A percentile compares a stretch with the other conserved stretches of the same genome.
Conservation (phyloP, 2,797 vertebrate genomes). For the Xerus rutilus region DNA sequence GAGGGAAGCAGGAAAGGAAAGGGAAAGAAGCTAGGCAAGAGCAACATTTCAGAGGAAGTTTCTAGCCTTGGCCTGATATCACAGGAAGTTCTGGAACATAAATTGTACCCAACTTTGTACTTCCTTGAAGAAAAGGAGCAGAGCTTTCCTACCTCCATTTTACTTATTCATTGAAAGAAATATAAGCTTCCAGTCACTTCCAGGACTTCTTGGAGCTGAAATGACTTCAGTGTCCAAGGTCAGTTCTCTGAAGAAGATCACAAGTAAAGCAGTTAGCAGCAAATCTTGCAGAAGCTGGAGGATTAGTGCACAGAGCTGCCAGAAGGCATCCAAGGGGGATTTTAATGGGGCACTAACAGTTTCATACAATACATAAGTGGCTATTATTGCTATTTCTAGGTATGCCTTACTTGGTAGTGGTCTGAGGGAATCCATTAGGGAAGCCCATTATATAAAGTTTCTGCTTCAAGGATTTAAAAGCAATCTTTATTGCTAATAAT, state of each 20-base stretch:
- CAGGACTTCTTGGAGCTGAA: background rate
- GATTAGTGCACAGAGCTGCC: background rate
- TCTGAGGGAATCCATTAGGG: background rate
- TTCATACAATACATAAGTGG: background rate
- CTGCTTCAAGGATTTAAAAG: slow-evolving; percentile 48
- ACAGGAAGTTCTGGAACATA: background rate
- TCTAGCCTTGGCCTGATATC: background rate
- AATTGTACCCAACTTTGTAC: background rate
- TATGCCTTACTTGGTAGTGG: background rate
- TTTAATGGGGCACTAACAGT: background rate
- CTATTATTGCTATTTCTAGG: slow-evolving; percentile 47
- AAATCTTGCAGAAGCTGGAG: background rate
- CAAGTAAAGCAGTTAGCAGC: background rate
- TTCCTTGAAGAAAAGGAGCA: background rate
- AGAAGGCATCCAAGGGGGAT: background rate
- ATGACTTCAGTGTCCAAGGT: background rate
- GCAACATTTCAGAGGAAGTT: background rate
- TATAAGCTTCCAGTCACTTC: background rate
- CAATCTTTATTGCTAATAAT: slow-evolving; percentile 34
- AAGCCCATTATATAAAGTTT: background rate
- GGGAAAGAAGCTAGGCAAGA: background rate
- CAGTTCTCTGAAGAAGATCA: background rate
- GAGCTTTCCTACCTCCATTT: background rate
- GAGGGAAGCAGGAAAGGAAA: background rate
- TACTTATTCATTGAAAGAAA: background rate